phyloP scores from a whole-genome alignment of 1,140 invertebrate species.

The Pantala flavescens region DNA sequence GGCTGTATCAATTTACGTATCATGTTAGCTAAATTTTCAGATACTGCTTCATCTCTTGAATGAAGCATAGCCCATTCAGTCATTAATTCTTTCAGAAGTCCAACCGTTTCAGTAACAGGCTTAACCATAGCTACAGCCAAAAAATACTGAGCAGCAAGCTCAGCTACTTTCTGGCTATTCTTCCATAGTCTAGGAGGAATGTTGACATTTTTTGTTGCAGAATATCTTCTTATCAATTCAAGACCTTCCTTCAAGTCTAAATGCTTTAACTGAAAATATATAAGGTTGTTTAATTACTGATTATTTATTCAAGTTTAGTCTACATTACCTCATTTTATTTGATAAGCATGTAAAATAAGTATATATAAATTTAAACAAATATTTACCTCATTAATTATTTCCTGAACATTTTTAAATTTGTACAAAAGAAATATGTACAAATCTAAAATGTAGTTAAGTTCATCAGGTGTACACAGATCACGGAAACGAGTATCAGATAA shows the following conservation, averaged over 20 bases:
- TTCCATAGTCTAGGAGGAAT: conserved; percentile 35
- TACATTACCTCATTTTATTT: no score
- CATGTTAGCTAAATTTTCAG: conserved; percentile 14
- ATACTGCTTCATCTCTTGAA: conserved; percentile 22
- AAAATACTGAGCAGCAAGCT: conserved; percentile 39
- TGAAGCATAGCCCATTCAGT: conserved; percentile 29
- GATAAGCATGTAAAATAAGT: no score
- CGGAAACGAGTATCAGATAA: conserved; percentile 34
- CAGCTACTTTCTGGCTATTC: conserved; percentile 39
- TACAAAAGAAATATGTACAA: conserved; percentile 42
- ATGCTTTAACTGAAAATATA: conserved; percentile 35
- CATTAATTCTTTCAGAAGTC: conserved; percentile 25
- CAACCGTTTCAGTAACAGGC: conserved; percentile 36
- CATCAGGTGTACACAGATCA: conserved; percentile 26
- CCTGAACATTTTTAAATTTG: conserved; percentile 35
- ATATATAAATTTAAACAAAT: conserved; percentile 15
- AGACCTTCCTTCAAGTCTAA: conserved; percentile 33
- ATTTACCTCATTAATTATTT: conserved; percentile 42
- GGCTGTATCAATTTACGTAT: conserved; percentile 44
- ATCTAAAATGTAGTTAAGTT: conserved; percentile 30
- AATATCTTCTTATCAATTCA: background rate
- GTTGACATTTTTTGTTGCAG: background rate
- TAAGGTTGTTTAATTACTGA: background rate
- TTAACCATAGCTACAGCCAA: conserved; percentile 42
- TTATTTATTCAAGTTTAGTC: no score